These are phyloP conservation scores for Camponotus fellah DNA, from an alignment of 2,888 invertebrate species.

Conservation along the genomic window DNA sequence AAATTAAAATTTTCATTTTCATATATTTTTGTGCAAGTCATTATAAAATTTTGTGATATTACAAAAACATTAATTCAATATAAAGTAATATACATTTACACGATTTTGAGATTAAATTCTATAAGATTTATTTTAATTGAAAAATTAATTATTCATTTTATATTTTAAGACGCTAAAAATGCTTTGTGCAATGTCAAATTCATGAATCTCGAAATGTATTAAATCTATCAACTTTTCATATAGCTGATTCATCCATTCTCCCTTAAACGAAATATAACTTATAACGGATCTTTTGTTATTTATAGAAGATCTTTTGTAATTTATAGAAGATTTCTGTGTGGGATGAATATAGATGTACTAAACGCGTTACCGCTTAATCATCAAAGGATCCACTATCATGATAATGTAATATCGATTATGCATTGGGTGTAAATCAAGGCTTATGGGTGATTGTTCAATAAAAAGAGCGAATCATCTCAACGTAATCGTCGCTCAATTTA, in stretches of 20 bases:
- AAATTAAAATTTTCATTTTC: too few species aligned
- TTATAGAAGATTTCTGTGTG: slow-evolving; percentile 4
- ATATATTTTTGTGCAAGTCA: background rate
- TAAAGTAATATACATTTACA: too few species aligned
- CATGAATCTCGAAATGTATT: too few species aligned
- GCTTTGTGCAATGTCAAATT: too few species aligned
- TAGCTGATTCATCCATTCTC: too few species aligned
- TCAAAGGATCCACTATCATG: background rate
- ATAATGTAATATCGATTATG: background rate
- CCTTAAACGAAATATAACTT: background rate
- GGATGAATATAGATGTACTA: background rate
- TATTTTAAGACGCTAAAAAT: too few species aligned
- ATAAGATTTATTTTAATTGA: too few species aligned
- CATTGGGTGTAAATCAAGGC: slow-evolving; percentile 11
- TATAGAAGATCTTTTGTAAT: background rate
- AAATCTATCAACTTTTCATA: too few species aligned
- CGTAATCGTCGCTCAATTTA: slow-evolving; percentile 81
- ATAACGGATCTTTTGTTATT: background rate
- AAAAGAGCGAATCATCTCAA: slow-evolving; percentile 63
- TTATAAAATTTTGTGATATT: too few species aligned
- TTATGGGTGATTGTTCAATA: slow-evolving; percentile 12
- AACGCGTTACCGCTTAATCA: background rate
- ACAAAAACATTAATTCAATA: too few species aligned
- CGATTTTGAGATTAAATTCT: too few species aligned
- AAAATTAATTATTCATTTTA: too few species aligned